Conservation (phyloP, 2,797 vertebrate genomes). For the Momotus momota region DNA sequence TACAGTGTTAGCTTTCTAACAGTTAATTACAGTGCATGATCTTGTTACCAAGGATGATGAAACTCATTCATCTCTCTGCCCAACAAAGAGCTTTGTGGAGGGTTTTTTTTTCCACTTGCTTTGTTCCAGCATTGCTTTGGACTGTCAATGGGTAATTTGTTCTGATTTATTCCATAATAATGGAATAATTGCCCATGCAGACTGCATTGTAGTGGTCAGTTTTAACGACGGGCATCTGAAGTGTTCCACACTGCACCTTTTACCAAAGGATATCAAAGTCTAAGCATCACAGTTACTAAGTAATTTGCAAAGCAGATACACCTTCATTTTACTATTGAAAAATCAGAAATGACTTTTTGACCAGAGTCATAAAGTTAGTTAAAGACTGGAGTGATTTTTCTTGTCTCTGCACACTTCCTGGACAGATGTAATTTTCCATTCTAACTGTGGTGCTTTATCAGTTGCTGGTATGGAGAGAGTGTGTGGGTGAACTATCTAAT, state of each 20-base stretch:
- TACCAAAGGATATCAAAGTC: neutral
- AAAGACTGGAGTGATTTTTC: conserved; percentile 54
- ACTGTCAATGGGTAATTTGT: neutral
- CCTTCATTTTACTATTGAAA: conserved; percentile 39
- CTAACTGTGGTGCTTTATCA: conserved; percentile 37
- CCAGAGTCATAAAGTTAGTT: neutral
- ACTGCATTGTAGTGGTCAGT: neutral
- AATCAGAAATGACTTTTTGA: conserved; percentile 10
- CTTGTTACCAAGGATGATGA: conserved; percentile 45
- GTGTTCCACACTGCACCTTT: neutral
- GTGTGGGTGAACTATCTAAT: neutral
- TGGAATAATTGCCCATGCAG: neutral
- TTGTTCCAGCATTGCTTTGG: conserved; percentile 25
- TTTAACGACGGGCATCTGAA: neutral
- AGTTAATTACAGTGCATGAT: conserved; percentile 43
- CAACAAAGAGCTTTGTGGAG: neutral
- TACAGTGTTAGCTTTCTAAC: conserved; percentile 8
- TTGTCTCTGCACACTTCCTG: conserved; percentile 26
- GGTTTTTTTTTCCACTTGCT: rapidly evolving
- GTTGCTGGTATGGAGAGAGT: conserved; percentile 4
- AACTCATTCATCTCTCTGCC: conserved; percentile 12
- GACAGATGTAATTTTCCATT: conserved; percentile 36
- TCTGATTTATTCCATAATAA: conserved; percentile 34
- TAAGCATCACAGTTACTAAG: neutral
- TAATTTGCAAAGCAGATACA: neutral